Conservation (phyloP, 2,888 invertebrate species). For the Amorpha juglandis region DNA sequence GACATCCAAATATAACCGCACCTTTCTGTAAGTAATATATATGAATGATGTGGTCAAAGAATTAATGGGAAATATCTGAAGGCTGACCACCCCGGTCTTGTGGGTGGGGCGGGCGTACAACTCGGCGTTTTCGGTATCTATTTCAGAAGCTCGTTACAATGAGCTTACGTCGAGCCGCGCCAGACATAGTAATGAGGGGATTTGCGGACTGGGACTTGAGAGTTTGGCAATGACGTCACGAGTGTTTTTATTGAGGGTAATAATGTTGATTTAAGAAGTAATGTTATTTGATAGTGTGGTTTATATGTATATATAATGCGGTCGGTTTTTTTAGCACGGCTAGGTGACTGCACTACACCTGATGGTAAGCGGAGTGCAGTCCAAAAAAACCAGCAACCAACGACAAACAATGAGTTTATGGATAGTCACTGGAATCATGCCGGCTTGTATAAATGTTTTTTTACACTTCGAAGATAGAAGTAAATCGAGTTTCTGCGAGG, state of each 20-base stretch:
- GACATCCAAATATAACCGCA: too few species aligned
- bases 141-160: not conserved
- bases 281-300: not conserved
- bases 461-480: too few species aligned
- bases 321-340: too few species aligned
- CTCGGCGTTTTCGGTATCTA: constrained; percentile 4
- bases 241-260: not conserved
- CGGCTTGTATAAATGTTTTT: too few species aligned
- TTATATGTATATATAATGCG: too few species aligned
- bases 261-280: not conserved
- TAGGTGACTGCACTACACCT: too few species aligned
- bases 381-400: too few species aligned
- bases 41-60: not conserved
- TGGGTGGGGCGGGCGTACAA: not conserved
- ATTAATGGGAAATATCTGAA: not conserved
- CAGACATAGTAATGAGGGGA: not conserved
- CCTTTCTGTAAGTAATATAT: not conserved
- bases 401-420: too few species aligned
- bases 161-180: not conserved
- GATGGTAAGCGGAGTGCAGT: too few species aligned
- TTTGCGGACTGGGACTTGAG: not conserved
- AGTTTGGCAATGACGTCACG: not conserved
- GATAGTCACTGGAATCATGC: too few species aligned
- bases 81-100: not conserved
- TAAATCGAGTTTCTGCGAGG: too few species aligned